Evolutionary conservation across 2,797 vertebrate species (phyloP).

Genomic region (Cyprinodon diabolis): DNA sequence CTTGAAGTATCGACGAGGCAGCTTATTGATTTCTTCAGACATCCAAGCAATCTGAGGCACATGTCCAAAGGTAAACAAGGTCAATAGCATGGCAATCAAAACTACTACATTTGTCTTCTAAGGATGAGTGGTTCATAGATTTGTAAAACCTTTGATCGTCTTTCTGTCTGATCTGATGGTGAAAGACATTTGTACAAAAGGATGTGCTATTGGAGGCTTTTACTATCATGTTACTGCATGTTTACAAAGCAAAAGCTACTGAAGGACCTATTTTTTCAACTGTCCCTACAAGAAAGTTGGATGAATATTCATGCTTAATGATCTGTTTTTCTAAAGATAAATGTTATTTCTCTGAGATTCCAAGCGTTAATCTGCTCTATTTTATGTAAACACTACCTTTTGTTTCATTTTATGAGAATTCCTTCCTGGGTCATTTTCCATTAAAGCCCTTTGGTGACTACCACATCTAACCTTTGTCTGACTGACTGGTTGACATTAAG

Average conservation of each 20-base stretch:
- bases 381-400: too few species aligned
- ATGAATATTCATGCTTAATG: background rate
- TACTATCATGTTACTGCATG: background rate
- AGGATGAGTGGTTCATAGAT: slow-evolving; percentile 11
- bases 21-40: slow-evolving; percentile 36
- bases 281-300: background rate
- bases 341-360: background rate
- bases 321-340: background rate
- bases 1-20: slow-evolving; percentile 35
- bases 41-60: slow-evolving; percentile 24
- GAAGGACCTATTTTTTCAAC: background rate
- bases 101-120: slow-evolving; percentile 8
- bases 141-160: slow-evolving; percentile 25
- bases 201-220: background rate
- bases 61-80: slow-evolving; percentile 35
- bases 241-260: background rate
- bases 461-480: too few species aligned
- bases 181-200: background rate
- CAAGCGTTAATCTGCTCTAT: too few species aligned
- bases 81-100: slow-evolving; percentile 11
- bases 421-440: too few species aligned
- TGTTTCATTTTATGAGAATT: too few species aligned
- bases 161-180: slow-evolving; percentile 19
- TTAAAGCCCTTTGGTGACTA: too few species aligned
- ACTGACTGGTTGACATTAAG: too few species aligned